phyloP scores from a whole-genome alignment of 2,113 vertebrate species.

The Phoxinus phoxinus region DNA sequence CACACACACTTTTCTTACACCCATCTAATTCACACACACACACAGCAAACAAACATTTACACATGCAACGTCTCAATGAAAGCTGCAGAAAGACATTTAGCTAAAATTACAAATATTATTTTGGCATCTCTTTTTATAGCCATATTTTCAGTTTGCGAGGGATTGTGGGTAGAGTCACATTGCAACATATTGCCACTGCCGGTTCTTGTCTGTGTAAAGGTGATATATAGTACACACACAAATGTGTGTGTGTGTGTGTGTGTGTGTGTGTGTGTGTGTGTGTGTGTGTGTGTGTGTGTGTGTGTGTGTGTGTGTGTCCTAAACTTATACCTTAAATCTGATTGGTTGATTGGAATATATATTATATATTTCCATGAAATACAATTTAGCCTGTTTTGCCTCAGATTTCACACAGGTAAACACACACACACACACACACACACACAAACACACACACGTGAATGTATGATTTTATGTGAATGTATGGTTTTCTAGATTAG shows the following conservation, averaged over 20 bases:
- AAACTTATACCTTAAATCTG: no score
- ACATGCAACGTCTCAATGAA: slow-evolving; percentile 35
- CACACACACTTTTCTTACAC: slow-evolving; percentile 6
- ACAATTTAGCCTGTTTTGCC: not conserved
- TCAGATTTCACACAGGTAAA: not conserved
- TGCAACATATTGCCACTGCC: not conserved
- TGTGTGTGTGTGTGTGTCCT: no score
- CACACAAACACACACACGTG: no score
- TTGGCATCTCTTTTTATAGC: slow-evolving; percentile 44
- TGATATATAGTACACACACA: not conserved
- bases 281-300: no score
- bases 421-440: not conserved
- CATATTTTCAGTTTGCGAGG: not conserved
- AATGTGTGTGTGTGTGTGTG: no score
- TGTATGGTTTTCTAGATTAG: no score
- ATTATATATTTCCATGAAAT: not conserved
- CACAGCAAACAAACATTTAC: not conserved
- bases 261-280: no score
- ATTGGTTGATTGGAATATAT: no score
- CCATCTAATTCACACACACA: not conserved
- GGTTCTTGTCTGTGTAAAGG: not conserved
- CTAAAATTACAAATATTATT: slow-evolving; percentile 61
- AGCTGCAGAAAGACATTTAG: slow-evolving; percentile 55
- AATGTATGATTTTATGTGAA: no score
- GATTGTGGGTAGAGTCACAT: slow-evolving; percentile 9